These are phyloP conservation scores for Pocillopora verrucosa DNA, from an alignment of 64 coral and sea anemone genomes.

Conservation along the genomic window DNA sequence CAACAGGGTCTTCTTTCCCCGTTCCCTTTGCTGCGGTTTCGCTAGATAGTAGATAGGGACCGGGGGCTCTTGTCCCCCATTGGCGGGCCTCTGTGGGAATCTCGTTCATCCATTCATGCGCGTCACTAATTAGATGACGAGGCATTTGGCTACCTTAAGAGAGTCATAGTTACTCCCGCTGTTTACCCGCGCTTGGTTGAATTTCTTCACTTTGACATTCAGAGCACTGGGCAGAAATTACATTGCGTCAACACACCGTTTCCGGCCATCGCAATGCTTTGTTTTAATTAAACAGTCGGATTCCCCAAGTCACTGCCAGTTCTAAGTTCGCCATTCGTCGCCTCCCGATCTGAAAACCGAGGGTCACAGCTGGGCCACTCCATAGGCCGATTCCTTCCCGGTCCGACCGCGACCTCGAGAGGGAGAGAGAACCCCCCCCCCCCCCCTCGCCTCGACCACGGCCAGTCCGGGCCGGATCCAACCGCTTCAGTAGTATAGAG, in stretches of 20 bases:
- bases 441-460: background rate
- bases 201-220: too few species aligned
- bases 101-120: slow-evolving; percentile 70
- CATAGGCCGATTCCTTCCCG: too few species aligned
- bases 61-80: too few species aligned
- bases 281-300: slow-evolving; percentile 48
- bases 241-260: too few species aligned
- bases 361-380: slow-evolving; percentile 52
- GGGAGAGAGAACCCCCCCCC: too few species aligned
- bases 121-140: slow-evolving; percentile 80
- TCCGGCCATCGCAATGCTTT: slow-evolving; percentile 57
- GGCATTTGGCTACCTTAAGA: slow-evolving; percentile 27
- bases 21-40: slow-evolving; percentile 76
- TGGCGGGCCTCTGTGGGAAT: too few species aligned
- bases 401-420: too few species aligned
- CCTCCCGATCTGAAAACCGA: slow-evolving; percentile 46
- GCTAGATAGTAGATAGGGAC: slow-evolving; percentile 63
- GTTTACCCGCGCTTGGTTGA: too few species aligned
- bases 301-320: slow-evolving; percentile 62
- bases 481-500: slow-evolving; percentile 49
- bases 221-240: too few species aligned
- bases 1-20: slow-evolving; percentile 55
- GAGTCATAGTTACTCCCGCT: too few species aligned
- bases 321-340: slow-evolving; percentile 49
- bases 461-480: slow-evolving; percentile 22